phyloP scores from a whole-genome alignment of 1,140 invertebrate genomes.

The Scaptomyza graminum region DNA sequence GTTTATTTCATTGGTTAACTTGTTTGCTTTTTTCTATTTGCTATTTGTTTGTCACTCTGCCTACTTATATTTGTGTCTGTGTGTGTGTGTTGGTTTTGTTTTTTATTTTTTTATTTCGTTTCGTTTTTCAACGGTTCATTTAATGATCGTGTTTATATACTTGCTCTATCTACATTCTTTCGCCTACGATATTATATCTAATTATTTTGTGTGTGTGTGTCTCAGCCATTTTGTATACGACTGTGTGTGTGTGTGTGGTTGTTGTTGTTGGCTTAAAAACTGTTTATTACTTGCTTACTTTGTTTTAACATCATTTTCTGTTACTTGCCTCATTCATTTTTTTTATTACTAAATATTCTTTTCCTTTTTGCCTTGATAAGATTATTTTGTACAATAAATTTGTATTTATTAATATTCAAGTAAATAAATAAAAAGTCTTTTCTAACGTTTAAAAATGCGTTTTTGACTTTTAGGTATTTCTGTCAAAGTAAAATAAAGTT shows the following conservation, averaged over 20 bases:
- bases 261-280: background rate
- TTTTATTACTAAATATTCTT: no score
- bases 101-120: constrained; percentile 59
- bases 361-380: no score
- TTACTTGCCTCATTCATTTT: no score
- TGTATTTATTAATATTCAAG: no score
- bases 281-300: no score
- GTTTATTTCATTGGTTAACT: constrained; percentile 82
- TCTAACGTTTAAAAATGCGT: no score
- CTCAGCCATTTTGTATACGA: constrained; percentile 16
- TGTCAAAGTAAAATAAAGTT: no score
- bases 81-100: background rate
- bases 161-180: constrained; percentile 43
- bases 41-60: constrained; percentile 31
- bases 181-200: constrained; percentile 63
- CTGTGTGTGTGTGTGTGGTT: background rate
- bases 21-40: constrained; percentile 65
- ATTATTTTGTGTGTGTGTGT: constrained; percentile 52
- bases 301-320: no score
- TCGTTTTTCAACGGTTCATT: constrained; percentile 71
- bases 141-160: constrained; percentile 78
- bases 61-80: constrained; percentile 15
- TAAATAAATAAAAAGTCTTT: no score
- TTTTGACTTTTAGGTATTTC: no score
- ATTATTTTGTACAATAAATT: no score